These are phyloP conservation scores for Rhizoglyphus robini DNA, from an alignment of 1,140 invertebrate genomes.

Conservation along the genomic window DNA sequence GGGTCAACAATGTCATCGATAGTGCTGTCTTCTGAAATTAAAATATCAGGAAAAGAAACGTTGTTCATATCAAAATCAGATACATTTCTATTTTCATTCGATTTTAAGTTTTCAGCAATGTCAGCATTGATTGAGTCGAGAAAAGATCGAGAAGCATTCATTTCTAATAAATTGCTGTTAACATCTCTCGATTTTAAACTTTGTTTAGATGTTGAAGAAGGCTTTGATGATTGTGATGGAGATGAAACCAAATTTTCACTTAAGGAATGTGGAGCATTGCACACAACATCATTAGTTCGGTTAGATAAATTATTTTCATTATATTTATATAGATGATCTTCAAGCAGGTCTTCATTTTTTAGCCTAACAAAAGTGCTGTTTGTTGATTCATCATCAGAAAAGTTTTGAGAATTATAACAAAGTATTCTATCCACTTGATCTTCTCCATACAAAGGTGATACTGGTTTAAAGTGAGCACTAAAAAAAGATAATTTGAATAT, in stretches of 20 bases:
- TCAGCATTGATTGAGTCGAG: background rate
- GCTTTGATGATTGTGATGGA: background rate
- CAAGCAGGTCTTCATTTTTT: conserved; percentile 5
- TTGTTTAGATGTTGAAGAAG: conserved; percentile 17
- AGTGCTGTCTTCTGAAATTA: background rate
- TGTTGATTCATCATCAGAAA: conserved; percentile 8
- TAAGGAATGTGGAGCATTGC: conserved; percentile 33
- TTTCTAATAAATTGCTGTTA: background rate
- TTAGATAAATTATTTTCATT: background rate
- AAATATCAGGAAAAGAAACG: background rate
- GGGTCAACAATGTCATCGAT: background rate
- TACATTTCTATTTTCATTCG: background rate
- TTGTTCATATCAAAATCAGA: background rate
- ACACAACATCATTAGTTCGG: conserved; percentile 18
- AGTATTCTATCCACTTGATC: background rate
- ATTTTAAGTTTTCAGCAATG: background rate
- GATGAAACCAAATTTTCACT: conserved; percentile 27
- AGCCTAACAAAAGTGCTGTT: background rate
- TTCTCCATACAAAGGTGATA: background rate
- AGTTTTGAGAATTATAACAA: background rate
- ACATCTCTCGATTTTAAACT: background rate
- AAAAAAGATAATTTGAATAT: too few species aligned
- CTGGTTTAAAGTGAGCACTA: conserved; percentile 23
- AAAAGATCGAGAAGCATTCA: background rate
- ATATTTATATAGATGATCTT: conserved; percentile 13